Evolutionary conservation across 2,797 vertebrate genomes (phyloP).

Genomic region (Scarus forsteni): DNA sequence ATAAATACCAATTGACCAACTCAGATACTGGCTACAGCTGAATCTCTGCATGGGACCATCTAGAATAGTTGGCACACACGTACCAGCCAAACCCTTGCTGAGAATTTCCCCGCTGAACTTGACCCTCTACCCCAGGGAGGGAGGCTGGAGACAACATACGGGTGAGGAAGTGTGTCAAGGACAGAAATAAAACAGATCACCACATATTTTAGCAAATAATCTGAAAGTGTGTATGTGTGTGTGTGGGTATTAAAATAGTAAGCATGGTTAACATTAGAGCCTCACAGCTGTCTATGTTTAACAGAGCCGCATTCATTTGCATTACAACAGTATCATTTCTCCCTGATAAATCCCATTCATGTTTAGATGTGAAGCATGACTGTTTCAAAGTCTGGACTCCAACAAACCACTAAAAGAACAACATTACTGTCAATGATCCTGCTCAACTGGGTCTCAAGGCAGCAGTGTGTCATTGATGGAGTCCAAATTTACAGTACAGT

Average conservation of each 20-base stretch:
- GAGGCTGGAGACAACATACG: constrained; percentile 50
- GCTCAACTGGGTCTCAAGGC: constrained; percentile 30
- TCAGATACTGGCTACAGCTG: constrained; percentile 23
- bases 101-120: constrained; percentile 75
- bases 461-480: constrained; percentile 7
- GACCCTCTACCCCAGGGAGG: constrained; percentile 63
- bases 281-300: constrained; percentile 54
- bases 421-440: constrained; percentile 47
- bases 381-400: constrained; percentile 33
- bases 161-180: constrained; percentile 55
- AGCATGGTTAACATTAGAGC: constrained; percentile 1
- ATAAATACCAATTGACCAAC: constrained; percentile 40
- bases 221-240: not conserved
- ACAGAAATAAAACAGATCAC: constrained; percentile 40
- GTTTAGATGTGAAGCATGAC: constrained; percentile 51
- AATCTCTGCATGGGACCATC: constrained; percentile 43
- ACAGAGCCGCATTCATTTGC: constrained; percentile 59
- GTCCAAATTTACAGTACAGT: constrained; percentile 13
- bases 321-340: constrained; percentile 59
- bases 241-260: constrained; percentile 24
- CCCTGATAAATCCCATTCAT: constrained; percentile 55
- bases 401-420: constrained; percentile 41
- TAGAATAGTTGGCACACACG: constrained; percentile 60
- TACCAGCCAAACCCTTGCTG: constrained; percentile 75
- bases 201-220: constrained; percentile 23